Base-by-base conservation (phyloP, 2,113 vertebrate species). In the Damaliscus lunatus region DNA sequence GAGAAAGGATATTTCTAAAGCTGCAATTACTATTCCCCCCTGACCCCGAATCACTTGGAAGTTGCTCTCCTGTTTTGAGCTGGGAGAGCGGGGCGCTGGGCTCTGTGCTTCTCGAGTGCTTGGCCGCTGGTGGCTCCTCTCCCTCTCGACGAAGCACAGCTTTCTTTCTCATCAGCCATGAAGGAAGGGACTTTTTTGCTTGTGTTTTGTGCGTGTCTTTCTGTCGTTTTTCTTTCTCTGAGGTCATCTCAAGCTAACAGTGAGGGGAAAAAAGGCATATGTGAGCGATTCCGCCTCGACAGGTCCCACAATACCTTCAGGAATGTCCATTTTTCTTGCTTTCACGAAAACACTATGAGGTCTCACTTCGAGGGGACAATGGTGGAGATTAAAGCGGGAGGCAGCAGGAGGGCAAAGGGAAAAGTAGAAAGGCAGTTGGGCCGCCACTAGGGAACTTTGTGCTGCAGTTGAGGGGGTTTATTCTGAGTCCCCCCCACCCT, bases 1-100 rank as follows among this genome's bases (percentile, higher is more conserved):
- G 90, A 97, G 88, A 98, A 97, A 94, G 90, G 92, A 1, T 9
- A 71, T 97, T 88, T 46, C 96, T 90, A 86, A 96, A 98, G 97
- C 96, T 87, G 87, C 96, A 90, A 67, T 96, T 46, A 84, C 96
- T 91, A 94, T 85, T 57, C 3, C 55, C 7, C 8, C 8, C 50
- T 91, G 40, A 40, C 93, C 53, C 91, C 0, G n/a, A 14, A 0
- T 91, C 88, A 52, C 40, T 9, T 62, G 67, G 50, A 67, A 46
- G 82, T 55, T 74, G 87, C 95, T 97, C 50, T 86, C 67, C 77
- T 96, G 90, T 91, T 92, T 57, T 62, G 86, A 86, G 90, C 92
- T 13, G 71, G 55, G 53, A 4, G 40, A 94, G 93, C 15, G 52
- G 53, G 77, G 36, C 31, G 48, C 93, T 83, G 2, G 33, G n/a